Conservation (phyloP, 2,888 invertebrate species). For the Parochlus steinenii region DNA sequence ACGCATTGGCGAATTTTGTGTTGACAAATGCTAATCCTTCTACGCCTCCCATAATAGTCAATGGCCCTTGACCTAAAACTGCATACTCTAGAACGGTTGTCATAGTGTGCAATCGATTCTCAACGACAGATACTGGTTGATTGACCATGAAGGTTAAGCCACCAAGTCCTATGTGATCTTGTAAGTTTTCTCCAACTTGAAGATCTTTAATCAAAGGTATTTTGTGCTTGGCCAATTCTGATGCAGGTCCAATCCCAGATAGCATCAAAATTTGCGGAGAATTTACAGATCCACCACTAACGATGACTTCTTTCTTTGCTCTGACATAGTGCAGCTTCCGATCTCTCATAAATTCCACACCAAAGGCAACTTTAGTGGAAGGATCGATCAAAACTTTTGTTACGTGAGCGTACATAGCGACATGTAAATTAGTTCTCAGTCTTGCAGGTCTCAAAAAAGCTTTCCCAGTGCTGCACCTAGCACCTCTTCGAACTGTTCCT, state of each 20-base stretch:
- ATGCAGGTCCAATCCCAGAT: constrained; percentile 69
- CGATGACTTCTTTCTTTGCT: constrained; percentile 71
- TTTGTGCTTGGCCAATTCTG: constrained; percentile 50
- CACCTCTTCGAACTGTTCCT: constrained; percentile 58
- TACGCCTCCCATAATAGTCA: constrained; percentile 77
- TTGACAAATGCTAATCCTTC: constrained; percentile 81
- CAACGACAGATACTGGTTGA: constrained; percentile 59
- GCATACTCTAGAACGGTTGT: constrained; percentile 72
- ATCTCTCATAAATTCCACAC: constrained; percentile 63
- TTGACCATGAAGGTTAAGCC: constrained; percentile 71
- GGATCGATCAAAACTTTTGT: constrained; percentile 59
- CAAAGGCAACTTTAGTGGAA: constrained; percentile 57
- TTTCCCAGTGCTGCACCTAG: constrained; percentile 76
- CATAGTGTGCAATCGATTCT: constrained; percentile 59
- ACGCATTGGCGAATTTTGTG: constrained; percentile 64
- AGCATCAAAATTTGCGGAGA: constrained; percentile 89
- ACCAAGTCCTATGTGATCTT: constrained; percentile 77
- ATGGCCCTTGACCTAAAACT: constrained; percentile 62
- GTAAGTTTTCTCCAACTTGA: constrained; percentile 70
- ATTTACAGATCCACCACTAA: constrained; percentile 83
- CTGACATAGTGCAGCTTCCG: constrained; percentile 53
- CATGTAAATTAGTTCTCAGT: constrained; percentile 63
- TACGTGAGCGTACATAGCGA: constrained; percentile 67
- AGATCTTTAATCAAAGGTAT: constrained; percentile 69
- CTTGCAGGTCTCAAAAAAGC: constrained; percentile 71